Evolutionary conservation across 2,888 invertebrate species (phyloP).

Genomic region (Nephrotoma appendiculata): DNA sequence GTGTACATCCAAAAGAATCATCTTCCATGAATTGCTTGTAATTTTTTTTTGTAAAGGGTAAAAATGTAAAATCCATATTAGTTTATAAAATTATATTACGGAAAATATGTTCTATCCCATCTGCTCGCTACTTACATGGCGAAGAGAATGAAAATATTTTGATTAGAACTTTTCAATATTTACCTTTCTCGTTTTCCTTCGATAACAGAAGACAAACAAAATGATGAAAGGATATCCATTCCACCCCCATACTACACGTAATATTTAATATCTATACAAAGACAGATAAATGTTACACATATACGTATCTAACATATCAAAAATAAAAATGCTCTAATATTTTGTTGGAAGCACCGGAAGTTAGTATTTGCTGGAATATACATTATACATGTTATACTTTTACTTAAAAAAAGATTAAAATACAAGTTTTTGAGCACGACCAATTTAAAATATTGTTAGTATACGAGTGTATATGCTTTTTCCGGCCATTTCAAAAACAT

Average conservation of each 20-base stretch:
- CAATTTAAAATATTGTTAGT: neutral
- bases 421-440: neutral
- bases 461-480: neutral
- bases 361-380: neutral
- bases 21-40: neutral
- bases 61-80: neutral
- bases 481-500: constrained; percentile 6
- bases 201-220: neutral
- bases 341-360: neutral
- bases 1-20: neutral
- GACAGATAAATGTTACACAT: neutral
- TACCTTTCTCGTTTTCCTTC: neutral
- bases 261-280: neutral
- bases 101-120: too few relatives aligned
- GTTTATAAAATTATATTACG: neutral
- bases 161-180: neutral
- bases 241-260: neutral
- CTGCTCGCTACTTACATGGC: too few relatives aligned
- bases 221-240: neutral
- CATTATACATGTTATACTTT: neutral
- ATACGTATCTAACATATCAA: neutral
- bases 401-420: neutral
- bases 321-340: neutral
- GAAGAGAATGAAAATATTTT: neutral
- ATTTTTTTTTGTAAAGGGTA: neutral